Evolutionary conservation across 2,113 vertebrate genomes (phyloP).

Genomic region (Carlito syrichta): DNA sequence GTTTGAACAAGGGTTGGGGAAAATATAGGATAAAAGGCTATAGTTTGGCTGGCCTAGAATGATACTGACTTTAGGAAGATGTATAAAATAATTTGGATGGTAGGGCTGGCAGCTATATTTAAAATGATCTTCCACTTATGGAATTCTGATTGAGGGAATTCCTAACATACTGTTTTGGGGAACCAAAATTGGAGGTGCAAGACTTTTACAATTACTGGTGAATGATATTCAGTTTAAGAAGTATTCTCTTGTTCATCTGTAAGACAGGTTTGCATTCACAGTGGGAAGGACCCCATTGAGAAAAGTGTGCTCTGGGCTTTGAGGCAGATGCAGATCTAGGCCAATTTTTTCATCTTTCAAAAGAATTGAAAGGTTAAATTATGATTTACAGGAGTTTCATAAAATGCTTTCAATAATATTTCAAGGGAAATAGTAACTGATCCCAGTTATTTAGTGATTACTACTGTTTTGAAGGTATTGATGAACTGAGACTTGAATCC

Average conservation of each 20-base stretch:
- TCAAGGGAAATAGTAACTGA: not conserved
- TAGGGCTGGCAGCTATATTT: not conserved
- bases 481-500: not conserved
- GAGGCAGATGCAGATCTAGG: not conserved
- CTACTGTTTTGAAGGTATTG: not conserved
- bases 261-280: not conserved
- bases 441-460: not conserved
- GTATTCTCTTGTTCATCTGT: not conserved
- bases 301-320: not conserved
- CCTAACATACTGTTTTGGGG: not conserved
- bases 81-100: not conserved
- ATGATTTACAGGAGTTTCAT: not conserved
- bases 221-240: not conserved
- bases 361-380: constrained; percentile 11
- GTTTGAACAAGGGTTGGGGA: not conserved
- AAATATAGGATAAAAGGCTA: not conserved
- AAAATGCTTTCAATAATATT: not conserved
- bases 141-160: not conserved
- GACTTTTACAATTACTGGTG: not conserved
- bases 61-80: not conserved
- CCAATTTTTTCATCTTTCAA: not conserved
- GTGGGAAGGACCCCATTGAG: not conserved
- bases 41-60: not conserved
- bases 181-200: not conserved
- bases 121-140: not conserved